phyloP scores from a whole-genome alignment of 2,113 vertebrate species.

The Passerina amoena region DNA sequence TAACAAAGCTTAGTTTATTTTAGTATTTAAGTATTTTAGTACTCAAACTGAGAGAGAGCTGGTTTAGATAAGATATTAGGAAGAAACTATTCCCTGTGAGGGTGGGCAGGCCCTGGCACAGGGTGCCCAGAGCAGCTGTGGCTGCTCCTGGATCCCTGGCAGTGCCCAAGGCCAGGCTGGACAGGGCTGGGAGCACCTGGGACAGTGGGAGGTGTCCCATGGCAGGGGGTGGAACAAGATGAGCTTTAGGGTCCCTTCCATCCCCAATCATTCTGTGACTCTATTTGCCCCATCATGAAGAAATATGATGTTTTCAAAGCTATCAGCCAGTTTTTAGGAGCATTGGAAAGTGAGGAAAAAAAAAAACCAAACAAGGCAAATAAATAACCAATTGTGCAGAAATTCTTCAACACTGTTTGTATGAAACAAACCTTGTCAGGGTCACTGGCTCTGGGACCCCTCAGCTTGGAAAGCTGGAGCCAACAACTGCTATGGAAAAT shows the following conservation, averaged over 20 bases:
- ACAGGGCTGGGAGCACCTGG: neutral
- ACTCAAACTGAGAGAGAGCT: neutral
- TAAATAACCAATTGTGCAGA: neutral
- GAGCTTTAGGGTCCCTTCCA: neutral
- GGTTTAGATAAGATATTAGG: neutral
- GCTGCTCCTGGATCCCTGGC: neutral
- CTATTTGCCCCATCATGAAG: neutral
- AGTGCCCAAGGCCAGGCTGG: neutral
- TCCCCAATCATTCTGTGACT: neutral
- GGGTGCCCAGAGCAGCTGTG: neutral
- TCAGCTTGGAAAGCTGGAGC: neutral
- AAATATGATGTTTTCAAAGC: neutral
- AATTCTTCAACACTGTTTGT: neutral
- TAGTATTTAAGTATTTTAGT: neutral
- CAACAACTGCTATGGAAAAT: neutral
- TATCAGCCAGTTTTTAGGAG: neutral
- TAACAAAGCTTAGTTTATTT: neutral
- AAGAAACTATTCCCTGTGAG: neutral
- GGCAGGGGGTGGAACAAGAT: accelerated
- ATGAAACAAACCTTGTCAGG: neutral
- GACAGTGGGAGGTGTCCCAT: neutral
- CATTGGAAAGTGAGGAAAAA: neutral
- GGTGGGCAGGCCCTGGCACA: neutral
- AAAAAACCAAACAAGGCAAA: neutral
- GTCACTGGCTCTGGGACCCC: neutral